Evolutionary conservation across 2,888 invertebrate species (phyloP).

Genomic region (Syritta pipiens): DNA sequence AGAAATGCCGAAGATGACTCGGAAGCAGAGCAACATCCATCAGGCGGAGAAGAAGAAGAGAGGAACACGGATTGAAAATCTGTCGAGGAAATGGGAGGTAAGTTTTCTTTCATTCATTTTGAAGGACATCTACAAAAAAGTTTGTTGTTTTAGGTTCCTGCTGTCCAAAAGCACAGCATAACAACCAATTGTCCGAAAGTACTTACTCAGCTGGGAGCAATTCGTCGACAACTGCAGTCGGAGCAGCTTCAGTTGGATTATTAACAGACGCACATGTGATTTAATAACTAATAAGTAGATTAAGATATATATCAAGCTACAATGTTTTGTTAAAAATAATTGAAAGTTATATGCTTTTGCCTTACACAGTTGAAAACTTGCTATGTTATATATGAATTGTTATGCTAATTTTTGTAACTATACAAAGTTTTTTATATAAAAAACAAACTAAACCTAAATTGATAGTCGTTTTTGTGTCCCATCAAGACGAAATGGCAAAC

Average conservation of each 20-base stretch:
- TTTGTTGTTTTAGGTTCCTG: constrained; percentile 81
- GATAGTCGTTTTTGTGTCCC: too few relatives aligned
- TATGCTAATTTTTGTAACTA: too few relatives aligned
- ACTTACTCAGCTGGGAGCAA: constrained; percentile 85
- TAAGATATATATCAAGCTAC: too few relatives aligned
- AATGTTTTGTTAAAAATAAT: too few relatives aligned
- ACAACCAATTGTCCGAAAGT: constrained; percentile 79
- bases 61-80: constrained; percentile 73
- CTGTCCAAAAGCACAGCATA: constrained; percentile 80
- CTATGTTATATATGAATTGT: too few relatives aligned
- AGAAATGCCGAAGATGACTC: constrained; percentile 80
- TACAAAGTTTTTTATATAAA: too few relatives aligned
- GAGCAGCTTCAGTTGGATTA: constrained; percentile 83
- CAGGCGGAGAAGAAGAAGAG: constrained; percentile 52
- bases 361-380: too few relatives aligned
- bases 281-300: constrained; percentile 51
- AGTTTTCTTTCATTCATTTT: too few relatives aligned
- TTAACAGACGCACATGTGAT: constrained; percentile 10
- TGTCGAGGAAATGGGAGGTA: constrained; percentile 81
- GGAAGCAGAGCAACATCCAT: constrained; percentile 70
- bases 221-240: constrained; percentile 84
- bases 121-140: constrained; percentile 1
- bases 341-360: too few relatives aligned
- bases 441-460: too few relatives aligned
- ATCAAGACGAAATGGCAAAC: too few relatives aligned